Percentiles rank a stretch among this genome's conserved stretches.
phyloP scores from a whole-genome alignment of 2,888 invertebrate species.

The Aphidoletes aphidimyza region DNA sequence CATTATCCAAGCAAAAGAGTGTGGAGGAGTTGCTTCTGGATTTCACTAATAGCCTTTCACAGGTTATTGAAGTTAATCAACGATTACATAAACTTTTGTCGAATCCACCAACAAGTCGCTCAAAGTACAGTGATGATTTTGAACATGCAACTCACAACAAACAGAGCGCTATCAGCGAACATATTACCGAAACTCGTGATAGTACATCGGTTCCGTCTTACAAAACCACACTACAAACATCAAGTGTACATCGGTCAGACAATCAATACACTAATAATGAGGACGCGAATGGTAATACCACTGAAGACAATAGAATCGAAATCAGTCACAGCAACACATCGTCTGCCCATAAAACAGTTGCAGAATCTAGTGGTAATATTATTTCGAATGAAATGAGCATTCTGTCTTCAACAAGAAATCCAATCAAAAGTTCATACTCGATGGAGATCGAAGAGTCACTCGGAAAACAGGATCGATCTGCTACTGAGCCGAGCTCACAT shows the following conservation, averaged over 20 bases:
- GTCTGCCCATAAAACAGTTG: neutral
- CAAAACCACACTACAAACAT: neutral
- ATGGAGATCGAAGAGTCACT: neutral
- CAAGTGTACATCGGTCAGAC: neutral
- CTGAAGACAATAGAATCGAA: too few species aligned
- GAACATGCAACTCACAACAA: slow-evolving; percentile 30
- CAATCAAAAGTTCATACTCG: neutral
- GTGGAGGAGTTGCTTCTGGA: slow-evolving; percentile 61
- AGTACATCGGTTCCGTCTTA: neutral
- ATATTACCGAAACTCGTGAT: neutral
- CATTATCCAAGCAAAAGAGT: slow-evolving; percentile 57
- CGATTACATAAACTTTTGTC: slow-evolving; percentile 59
- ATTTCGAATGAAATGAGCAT: neutral
- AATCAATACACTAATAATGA: too few species aligned
- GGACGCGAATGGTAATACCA: neutral
- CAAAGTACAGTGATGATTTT: slow-evolving; percentile 55
- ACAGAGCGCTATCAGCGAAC: neutral
- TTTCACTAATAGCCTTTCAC: slow-evolving; percentile 62
- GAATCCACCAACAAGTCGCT: slow-evolving; percentile 35
- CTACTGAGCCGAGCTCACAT: neutral
- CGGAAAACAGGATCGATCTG: neutral
- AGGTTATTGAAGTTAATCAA: slow-evolving; percentile 63
- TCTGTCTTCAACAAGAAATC: neutral
- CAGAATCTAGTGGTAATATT: neutral
- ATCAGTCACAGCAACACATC: neutral